phyloP scores from a whole-genome alignment of 2,888 invertebrate genomes.

The Campoplex nolae region DNA sequence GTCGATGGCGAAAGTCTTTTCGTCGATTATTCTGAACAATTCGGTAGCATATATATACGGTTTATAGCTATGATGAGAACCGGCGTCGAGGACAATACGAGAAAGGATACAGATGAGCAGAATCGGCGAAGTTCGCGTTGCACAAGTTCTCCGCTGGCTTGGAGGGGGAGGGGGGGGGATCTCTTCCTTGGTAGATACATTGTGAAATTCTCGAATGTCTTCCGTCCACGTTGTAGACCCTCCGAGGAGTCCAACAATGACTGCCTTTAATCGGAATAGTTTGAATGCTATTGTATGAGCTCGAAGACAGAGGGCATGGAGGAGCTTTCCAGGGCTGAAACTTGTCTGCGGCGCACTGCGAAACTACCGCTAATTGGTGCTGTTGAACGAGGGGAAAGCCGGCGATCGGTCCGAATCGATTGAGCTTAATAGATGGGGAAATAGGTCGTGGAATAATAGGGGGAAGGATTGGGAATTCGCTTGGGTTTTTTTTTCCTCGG shows the following conservation, averaged over 20 bases:
- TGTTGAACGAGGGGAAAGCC: conserved; percentile 20
- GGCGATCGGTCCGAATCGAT: conserved; percentile 20
- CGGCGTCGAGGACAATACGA: conserved; percentile 17
- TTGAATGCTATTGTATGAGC: conserved; percentile 52
- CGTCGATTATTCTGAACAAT: conserved; percentile 18
- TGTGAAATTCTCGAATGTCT: conserved; percentile 5
- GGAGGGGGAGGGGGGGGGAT: background rate
- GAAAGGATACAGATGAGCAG: conserved; percentile 37
- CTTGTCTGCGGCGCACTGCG: background rate
- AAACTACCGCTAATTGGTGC: conserved; percentile 49
- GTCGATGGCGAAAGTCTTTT: conserved; percentile 11
- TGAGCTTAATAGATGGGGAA: conserved; percentile 28
- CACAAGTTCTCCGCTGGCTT: conserved; percentile 48
- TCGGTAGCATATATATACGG: conserved; percentile 6
- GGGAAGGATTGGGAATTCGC: conserved; percentile 7
- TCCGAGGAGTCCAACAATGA: conserved; percentile 40
- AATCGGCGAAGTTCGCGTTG: conserved; percentile 49
- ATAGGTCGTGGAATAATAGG: background rate
- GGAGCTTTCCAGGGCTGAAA: conserved; percentile 22
- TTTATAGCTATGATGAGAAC: conserved; percentile 27
- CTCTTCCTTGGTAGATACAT: conserved; percentile 37
- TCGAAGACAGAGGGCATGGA: conserved; percentile 7
- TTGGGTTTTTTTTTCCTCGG: background rate
- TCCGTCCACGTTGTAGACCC: background rate
- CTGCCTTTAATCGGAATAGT: conserved; percentile 63